Base-by-base conservation (phyloP, 2,888 invertebrate genomes). In the Dorcus hopei region DNA sequence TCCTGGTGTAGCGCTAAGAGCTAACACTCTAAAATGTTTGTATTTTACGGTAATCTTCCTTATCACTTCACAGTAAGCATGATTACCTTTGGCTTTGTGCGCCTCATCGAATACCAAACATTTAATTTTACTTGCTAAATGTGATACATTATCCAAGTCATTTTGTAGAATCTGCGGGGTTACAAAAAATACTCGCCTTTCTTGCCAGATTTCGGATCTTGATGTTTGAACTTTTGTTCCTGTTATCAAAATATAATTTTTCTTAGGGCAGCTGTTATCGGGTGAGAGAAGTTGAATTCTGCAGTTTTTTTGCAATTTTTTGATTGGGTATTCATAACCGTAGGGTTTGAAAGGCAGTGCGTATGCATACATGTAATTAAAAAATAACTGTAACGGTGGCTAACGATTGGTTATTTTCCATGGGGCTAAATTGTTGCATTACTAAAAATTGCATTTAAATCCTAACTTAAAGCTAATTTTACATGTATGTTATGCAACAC, bases 21-120 rank as follows among this genome's bases (percentile, higher is more conserved):
- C 97, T 58, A 98, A 77, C 48, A 97, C 82, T 61, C 97, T 84
- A 74, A 94, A 96, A 54, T 86, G 82, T 11, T 82, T 80, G 57
- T 85, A 84, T 41, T 76, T 72, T 49, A 72, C 66, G 11, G 68
- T 67, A 40, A 87, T 68, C 65, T 81, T 77, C 51, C 77, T 77
- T 1, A 91, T 80, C 9, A 95, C 93, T 81, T 95, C 91, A 68
- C 93, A 92, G 75, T 95, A 97, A 0, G 97, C 90, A 80, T 97
- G 91, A 72, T 94, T 94, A 5, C 95, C 95, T 51, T 88, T 83
- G 0, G 97, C 96, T 73, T 86, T 88, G 72, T 97, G 97, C 1
- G 97, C 97, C 78, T 97, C 97, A 75, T 97, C 97, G 49, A 97
- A 83, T 0, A 97, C 93, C 3, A 97, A 74, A 72, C 96, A 92